Evolutionary conservation across 2,888 invertebrate genomes (phyloP).

Genomic region (Andrena dorsata): DNA sequence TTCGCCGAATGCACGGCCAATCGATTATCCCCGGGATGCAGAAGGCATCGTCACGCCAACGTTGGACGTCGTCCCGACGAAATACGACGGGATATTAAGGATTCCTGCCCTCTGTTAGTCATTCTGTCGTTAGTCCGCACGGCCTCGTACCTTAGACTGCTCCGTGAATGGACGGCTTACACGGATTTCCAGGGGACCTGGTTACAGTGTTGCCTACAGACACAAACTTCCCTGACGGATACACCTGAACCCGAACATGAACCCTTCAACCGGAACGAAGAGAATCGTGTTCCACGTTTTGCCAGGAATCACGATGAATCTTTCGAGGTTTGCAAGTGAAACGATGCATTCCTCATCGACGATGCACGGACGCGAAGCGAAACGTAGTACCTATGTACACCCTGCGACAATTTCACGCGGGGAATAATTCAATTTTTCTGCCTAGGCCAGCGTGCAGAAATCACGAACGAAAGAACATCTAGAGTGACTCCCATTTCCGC

Average conservation of each 20-base stretch:
- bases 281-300: too few relatives aligned
- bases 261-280: too few relatives aligned
- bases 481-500: constrained; percentile 34
- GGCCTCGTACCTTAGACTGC: constrained; percentile 25
- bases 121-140: constrained; percentile 49
- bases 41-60: constrained; percentile 58
- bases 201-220: neutral
- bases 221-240: neutral
- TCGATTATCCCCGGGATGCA: constrained; percentile 60
- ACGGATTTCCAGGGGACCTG: constrained; percentile 44
- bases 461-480: constrained; percentile 11
- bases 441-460: neutral
- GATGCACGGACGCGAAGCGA: too few relatives aligned
- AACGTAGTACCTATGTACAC: too few relatives aligned
- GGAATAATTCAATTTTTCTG: neutral
- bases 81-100: constrained; percentile 47
- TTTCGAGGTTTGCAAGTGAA: too few relatives aligned
- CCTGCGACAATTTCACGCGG: neutral
- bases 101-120: constrained; percentile 52
- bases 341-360: too few relatives aligned
- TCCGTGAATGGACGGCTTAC: constrained; percentile 51
- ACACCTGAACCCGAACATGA: neutral
- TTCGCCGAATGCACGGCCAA: constrained; percentile 63
- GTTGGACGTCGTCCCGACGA: constrained; percentile 39
- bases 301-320: too few relatives aligned